Evolutionary conservation across 1,140 invertebrate species (phyloP).

Genomic region (Chlorops oryzae): DNA sequence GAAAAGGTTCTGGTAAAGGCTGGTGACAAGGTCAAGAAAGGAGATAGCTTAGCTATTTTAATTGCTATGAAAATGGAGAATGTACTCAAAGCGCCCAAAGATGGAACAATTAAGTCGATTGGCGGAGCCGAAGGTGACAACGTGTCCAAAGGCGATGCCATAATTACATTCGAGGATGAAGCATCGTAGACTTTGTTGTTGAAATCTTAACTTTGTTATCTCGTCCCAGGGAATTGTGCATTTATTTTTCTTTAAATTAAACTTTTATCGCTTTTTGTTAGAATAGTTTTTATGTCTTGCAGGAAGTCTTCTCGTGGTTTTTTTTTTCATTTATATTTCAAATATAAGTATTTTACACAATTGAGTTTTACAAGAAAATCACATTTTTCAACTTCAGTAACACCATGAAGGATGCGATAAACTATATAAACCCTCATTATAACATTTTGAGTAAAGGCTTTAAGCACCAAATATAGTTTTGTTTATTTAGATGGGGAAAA

Average conservation of each 20-base stretch:
- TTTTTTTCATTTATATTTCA: conserved; percentile 1
- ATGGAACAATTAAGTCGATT: conserved; percentile 70
- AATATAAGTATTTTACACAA: no score
- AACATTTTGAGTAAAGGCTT: no score
- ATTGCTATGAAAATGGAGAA: conserved; percentile 99
- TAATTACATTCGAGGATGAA: conserved; percentile 53
- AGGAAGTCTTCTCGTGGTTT: conserved; percentile 10
- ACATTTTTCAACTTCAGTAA: no score
- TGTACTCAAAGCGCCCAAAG: conserved; percentile 72
- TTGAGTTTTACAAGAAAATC: no score
- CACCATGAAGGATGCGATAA: no score
- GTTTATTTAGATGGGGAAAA: no score
- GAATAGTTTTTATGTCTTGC: no score
- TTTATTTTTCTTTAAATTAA: no score
- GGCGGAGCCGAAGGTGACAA: conserved; percentile 72
- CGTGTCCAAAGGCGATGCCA: conserved; percentile 66
- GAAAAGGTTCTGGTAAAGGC: conserved; percentile 81
- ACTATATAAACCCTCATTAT: no score
- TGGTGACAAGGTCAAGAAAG: conserved; percentile 68
- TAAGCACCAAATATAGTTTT: no score
- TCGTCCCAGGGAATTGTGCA: conserved; percentile 23
- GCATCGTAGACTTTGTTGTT: no score
- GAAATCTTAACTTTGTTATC: background rate
- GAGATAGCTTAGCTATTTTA: conserved; percentile 73
- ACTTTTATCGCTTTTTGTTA: no score